Evolutionary conservation across 2,113 vertebrate genomes (phyloP).

Genomic region (Clarias gariepinus): DNA sequence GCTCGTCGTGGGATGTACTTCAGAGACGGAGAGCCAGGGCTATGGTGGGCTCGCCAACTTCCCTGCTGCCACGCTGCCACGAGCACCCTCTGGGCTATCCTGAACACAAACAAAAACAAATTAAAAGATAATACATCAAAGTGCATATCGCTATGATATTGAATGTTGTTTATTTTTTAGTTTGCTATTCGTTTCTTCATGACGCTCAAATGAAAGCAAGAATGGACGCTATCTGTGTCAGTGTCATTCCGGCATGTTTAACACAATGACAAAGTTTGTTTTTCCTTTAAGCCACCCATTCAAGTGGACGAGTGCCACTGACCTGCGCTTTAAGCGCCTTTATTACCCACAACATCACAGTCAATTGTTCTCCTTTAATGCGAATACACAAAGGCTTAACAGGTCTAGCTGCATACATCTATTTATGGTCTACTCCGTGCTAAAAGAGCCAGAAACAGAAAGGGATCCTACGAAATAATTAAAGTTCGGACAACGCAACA

Average conservation of each 20-base stretch:
- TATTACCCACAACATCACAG: conserved; percentile 70
- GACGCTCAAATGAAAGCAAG: background rate
- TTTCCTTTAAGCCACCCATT: conserved; percentile 68
- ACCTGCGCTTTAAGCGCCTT: conserved; percentile 66
- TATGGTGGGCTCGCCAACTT: conserved; percentile 62
- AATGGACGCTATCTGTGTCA: conserved; percentile 9
- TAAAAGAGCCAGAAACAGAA: conserved; percentile 67
- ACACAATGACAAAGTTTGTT: conserved; percentile 62
- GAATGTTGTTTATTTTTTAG: background rate
- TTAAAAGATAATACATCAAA: conserved; percentile 9
- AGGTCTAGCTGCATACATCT: conserved; percentile 63
- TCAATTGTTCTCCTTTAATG: conserved; percentile 70
- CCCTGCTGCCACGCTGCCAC: conserved; percentile 47
- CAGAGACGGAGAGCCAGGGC: conserved; percentile 62
- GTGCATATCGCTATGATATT: background rate
- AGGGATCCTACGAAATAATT: conserved; percentile 55
- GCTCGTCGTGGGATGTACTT: conserved; percentile 88
- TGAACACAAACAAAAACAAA: conserved; percentile 55
- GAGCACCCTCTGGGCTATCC: conserved; percentile 54
- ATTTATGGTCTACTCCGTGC: conserved; percentile 55
- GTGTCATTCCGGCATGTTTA: conserved; percentile 41
- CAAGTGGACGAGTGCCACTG: conserved; percentile 64
- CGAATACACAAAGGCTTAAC: conserved; percentile 62
- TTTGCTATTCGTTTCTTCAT: background rate
- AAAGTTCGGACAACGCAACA: conserved; percentile 54